Evolutionary conservation across 2,888 invertebrate species (phyloP), one percentile per base, ranked within the genome.

Genomic region (Dryomyza anilis): DNA sequence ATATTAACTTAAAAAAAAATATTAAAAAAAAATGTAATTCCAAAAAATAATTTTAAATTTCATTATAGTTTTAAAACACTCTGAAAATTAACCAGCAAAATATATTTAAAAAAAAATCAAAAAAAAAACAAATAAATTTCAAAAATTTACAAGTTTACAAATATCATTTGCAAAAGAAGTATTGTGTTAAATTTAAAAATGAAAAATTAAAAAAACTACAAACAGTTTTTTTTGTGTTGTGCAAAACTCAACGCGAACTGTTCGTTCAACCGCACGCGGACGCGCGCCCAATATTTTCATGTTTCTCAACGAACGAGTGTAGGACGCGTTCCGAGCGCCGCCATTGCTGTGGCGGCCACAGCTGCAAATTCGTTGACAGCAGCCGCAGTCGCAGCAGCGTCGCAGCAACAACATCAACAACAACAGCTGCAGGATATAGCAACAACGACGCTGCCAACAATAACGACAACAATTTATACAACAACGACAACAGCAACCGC

Each of bases 341-440:
- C 64, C 59, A 55, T 60, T 64, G 53, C 60, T 60, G 64, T 64
- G 64, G 50, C 50, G 50, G 60, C 23, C 39, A 27, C 48, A n/a
- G 59, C 21, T 48, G 48, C 59, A 59, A 23, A 48, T 33, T 48
- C 48, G 48, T 48, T 30, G 59, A 30, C n/a, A 29, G 43, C 57
- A 39, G 43, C 23, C 29, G 45, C 27, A 29, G 45, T 19, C 45
- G 12, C 16, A n/a, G 29, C 39, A 43, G 27, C 39, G 36, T 5
- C 23, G 19, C 23, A 16, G 36, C n/a, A 39, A 16, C 56, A 36
- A 39, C 36, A 56, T n/a, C 21, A 36, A 19, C 36, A 39, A 21
- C 36, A 53, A 36, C 36, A 23, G 7, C 56, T 1, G n/a, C 43
- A 57, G 16, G 43, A 57, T 6, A 59, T 12, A 50, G 12, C 23